These are phyloP conservation scores for Bugulina stolonifera DNA, from an alignment of 2,888 invertebrate genomes.

Conservation along the genomic window DNA sequence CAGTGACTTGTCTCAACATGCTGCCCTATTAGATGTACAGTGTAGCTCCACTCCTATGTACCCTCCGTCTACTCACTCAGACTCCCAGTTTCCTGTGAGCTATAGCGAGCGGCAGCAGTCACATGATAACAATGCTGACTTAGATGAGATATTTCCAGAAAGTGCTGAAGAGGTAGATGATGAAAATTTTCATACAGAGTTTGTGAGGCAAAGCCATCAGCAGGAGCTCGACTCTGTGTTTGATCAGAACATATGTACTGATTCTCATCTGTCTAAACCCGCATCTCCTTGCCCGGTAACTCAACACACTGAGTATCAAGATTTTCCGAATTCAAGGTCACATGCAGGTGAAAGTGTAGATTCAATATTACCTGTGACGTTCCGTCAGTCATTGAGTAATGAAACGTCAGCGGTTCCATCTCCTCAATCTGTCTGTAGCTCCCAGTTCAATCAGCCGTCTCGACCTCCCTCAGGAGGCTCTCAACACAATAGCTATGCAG, in stretches of 20 bases:
- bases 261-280: background rate
- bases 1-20: no score
- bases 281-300: background rate
- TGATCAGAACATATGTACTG: background rate
- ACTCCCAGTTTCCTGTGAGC: no score
- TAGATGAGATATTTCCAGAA: constrained; percentile 21
- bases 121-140: background rate
- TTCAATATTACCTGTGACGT: background rate
- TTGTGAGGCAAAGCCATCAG: background rate
- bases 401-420: background rate
- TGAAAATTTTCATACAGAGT: background rate
- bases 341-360: no score
- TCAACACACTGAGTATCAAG: constrained; percentile 1
- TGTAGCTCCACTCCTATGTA: no score
- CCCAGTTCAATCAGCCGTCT: background rate
- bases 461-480: background rate
- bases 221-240: constrained; percentile 1
- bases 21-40: no score
- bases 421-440: constrained; percentile 12
- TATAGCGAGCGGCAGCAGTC: no score
- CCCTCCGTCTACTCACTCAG: no score
- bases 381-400: background rate
- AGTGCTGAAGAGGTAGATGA: background rate
- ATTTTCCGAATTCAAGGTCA: background rate
- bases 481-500: background rate